A percentile compares a stretch with the other conserved stretches of the same genome.
phyloP scores from a whole-genome alignment of 2,797 vertebrate genomes.

The Danio jaintianensis region DNA sequence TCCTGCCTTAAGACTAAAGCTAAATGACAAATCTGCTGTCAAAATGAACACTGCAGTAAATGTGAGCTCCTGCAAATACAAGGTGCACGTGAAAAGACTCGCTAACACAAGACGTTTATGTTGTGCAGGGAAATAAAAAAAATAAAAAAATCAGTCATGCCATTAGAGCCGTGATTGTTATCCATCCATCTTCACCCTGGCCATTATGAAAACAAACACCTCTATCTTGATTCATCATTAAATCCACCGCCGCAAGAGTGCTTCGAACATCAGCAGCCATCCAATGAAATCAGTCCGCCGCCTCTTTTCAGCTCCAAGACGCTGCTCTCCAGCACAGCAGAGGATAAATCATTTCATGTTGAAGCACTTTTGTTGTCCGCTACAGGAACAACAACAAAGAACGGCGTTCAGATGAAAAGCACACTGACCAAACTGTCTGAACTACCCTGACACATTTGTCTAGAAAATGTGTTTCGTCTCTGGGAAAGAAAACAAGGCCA shows the following conservation, averaged over 20 bases:
- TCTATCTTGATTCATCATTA: constrained; percentile 61
- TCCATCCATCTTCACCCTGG: constrained; percentile 22
- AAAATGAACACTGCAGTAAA: background rate
- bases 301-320: constrained; percentile 60
- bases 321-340: constrained; percentile 57
- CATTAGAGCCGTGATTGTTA: constrained; percentile 26
- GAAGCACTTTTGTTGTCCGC: constrained; percentile 34
- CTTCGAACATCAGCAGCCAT: constrained; percentile 63
- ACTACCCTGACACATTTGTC: constrained; percentile 2
- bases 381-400: background rate
- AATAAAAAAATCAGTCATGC: constrained; percentile 31
- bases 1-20: no score
- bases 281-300: constrained; percentile 66
- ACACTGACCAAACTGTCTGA: background rate
- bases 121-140: constrained; percentile 11
- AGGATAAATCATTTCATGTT: constrained; percentile 57
- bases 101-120: background rate
- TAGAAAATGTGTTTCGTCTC: constrained; percentile 1
- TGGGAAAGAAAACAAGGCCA: background rate
- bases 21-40: no score
- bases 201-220: constrained; percentile 59
- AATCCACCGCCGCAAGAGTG: constrained; percentile 49
- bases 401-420: background rate
- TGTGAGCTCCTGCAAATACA: constrained; percentile 8
- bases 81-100: background rate